phyloP scores from a whole-genome alignment of 2,888 invertebrate genomes.

The Aspidiotus destructor region DNA sequence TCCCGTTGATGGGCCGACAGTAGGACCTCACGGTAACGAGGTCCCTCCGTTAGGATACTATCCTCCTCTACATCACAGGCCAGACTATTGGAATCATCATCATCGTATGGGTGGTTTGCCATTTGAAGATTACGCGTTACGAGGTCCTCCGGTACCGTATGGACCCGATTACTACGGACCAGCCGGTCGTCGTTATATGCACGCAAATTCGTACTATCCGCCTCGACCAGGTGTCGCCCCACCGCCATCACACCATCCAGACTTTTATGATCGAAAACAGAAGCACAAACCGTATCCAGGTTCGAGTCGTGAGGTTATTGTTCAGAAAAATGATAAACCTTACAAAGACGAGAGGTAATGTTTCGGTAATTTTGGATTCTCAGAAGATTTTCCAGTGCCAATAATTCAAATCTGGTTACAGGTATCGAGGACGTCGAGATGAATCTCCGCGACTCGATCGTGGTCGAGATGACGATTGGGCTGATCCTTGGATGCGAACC shows the following conservation, averaged over 20 bases:
- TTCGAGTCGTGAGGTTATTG: constrained; percentile 60
- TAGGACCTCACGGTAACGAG: constrained; percentile 16
- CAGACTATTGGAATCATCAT: constrained; percentile 35
- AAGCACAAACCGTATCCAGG: constrained; percentile 30
- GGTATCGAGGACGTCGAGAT: constrained; percentile 35
- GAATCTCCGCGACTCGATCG: constrained; percentile 34
- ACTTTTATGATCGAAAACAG: constrained; percentile 30
- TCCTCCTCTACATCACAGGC: constrained; percentile 31
- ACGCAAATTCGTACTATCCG: constrained; percentile 26
- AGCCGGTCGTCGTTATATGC: constrained; percentile 28
- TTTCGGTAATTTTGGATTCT: background rate
- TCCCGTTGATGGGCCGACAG: constrained; percentile 7
- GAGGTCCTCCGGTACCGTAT: constrained; percentile 16
- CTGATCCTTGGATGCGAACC: constrained; percentile 78
- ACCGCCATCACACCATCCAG: constrained; percentile 24
- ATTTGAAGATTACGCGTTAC: constrained; percentile 24
- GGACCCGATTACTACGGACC: constrained; percentile 25
- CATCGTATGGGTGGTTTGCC: constrained; percentile 29
- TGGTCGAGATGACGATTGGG: constrained; percentile 68
- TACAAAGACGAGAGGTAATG: constrained; percentile 37
- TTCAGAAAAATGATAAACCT: constrained; percentile 51
- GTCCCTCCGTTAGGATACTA: constrained; percentile 25
- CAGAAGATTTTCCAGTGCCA: background rate
- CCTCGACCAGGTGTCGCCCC: constrained; percentile 8
- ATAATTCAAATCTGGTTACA: constrained; percentile 9